Evolutionary conservation across 2,888 invertebrate genomes (phyloP).

Genomic region (Caenorhabditis sp.): DNA sequence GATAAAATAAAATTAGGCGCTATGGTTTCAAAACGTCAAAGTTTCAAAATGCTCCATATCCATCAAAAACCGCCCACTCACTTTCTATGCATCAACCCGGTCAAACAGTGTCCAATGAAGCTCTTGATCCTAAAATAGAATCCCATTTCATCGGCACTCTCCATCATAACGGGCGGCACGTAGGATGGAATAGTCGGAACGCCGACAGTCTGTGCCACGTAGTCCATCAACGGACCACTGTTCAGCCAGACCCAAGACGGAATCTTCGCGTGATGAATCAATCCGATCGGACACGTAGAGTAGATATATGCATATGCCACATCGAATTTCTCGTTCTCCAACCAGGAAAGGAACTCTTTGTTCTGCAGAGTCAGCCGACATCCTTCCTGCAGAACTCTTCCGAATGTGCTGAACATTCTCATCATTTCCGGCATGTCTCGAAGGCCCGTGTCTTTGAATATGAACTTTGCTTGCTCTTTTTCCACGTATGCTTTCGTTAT

Average conservation of each 20-base stretch:
- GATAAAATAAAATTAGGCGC: too few relatives aligned
- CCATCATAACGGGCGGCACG: slow-evolving; percentile 73
- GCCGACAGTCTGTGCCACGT: slow-evolving; percentile 72
- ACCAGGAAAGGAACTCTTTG: slow-evolving; percentile 66
- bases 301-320: slow-evolving; percentile 77
- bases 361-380: slow-evolving; percentile 51
- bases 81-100: slow-evolving; percentile 22
- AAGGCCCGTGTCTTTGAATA: slow-evolving; percentile 60
- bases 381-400: slow-evolving; percentile 34
- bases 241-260: slow-evolving; percentile 80
- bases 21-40: background rate
- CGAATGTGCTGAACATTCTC: slow-evolving; percentile 44
- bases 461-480: slow-evolving; percentile 62
- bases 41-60: too few relatives aligned
- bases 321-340: slow-evolving; percentile 75
- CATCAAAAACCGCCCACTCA: background rate
- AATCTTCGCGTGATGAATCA: slow-evolving; percentile 75
- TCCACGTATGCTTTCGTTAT: slow-evolving; percentile 48
- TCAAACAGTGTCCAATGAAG: slow-evolving; percentile 69
- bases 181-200: slow-evolving; percentile 76
- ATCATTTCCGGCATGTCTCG: slow-evolving; percentile 51
- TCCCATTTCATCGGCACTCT: slow-evolving; percentile 71
- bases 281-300: slow-evolving; percentile 75
- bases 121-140: slow-evolving; percentile 73
- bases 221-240: slow-evolving; percentile 75